phyloP scores from a whole-genome alignment of 2,888 invertebrate species.

The Loripinus fragilis region DNA sequence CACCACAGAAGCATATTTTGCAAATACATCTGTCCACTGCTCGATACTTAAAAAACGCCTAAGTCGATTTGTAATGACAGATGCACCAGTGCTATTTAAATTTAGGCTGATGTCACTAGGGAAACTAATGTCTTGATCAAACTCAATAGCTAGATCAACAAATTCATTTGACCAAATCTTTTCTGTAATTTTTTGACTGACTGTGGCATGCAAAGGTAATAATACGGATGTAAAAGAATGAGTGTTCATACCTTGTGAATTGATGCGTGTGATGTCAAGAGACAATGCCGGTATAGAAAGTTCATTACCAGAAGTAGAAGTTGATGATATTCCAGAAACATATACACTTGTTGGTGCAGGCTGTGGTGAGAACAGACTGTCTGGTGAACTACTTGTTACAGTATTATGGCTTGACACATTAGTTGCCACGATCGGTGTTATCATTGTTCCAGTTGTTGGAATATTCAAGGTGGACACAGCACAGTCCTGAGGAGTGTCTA shows the following conservation, averaged over 20 bases:
- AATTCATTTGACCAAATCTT: conserved; percentile 1
- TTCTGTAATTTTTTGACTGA: neutral
- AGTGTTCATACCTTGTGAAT: too few species aligned
- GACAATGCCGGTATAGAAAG: conserved; percentile 1
- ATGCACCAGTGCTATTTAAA: neutral
- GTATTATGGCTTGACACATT: too few species aligned
- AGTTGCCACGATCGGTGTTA: neutral
- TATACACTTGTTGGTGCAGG: neutral
- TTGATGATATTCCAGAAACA: neutral
- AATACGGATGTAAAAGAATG: too few species aligned
- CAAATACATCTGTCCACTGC: too few species aligned
- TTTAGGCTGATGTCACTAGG: neutral
- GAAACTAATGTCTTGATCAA: neutral
- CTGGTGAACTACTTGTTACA: too few species aligned
- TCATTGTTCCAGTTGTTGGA: neutral
- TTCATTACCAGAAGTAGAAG: neutral
- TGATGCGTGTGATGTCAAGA: neutral
- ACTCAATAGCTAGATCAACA: neutral
- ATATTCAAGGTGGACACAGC: too few species aligned
- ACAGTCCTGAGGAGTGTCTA: too few species aligned
- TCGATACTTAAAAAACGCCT: neutral
- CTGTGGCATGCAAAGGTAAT: conserved; percentile 1
- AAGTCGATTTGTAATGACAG: neutral
- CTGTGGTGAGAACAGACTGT: too few species aligned
- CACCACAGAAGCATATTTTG: too few species aligned